Conservation (phyloP, 2,797 vertebrate genomes). For the Galagoides demidoff region DNA sequence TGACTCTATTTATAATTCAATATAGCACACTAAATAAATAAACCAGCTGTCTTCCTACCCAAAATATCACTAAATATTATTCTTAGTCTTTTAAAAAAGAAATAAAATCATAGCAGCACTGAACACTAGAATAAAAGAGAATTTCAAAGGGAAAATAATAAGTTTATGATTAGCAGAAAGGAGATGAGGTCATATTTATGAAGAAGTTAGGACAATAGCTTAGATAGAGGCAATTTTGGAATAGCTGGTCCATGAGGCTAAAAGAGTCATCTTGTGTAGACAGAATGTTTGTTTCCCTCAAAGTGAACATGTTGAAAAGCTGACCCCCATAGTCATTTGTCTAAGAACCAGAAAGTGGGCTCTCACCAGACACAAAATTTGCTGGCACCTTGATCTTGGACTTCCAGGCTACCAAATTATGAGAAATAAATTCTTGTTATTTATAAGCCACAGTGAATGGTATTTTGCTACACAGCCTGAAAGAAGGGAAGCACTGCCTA, state of each 20-base stretch:
- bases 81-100: background rate
- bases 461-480: background rate
- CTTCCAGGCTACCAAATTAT: background rate
- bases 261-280: background rate
- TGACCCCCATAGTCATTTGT: background rate
- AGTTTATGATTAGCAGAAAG: background rate
- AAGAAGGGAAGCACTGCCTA: background rate
- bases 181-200: background rate
- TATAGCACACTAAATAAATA: background rate
- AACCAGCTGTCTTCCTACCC: background rate
- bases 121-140: background rate
- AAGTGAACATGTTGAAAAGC: background rate
- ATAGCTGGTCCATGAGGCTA: background rate
- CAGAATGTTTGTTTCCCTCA: background rate
- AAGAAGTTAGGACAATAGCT: background rate
- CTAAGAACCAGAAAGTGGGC: background rate
- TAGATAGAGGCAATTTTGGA: background rate
- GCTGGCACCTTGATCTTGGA: background rate
- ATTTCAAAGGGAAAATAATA: background rate
- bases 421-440: background rate
- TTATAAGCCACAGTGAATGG: background rate
- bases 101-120: conserved; percentile 4
- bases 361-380: background rate
- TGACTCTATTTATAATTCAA: background rate
- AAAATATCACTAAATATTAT: background rate